phyloP scores from a whole-genome alignment of 2,888 invertebrate species.

The Gisinianus flammeolus region DNA sequence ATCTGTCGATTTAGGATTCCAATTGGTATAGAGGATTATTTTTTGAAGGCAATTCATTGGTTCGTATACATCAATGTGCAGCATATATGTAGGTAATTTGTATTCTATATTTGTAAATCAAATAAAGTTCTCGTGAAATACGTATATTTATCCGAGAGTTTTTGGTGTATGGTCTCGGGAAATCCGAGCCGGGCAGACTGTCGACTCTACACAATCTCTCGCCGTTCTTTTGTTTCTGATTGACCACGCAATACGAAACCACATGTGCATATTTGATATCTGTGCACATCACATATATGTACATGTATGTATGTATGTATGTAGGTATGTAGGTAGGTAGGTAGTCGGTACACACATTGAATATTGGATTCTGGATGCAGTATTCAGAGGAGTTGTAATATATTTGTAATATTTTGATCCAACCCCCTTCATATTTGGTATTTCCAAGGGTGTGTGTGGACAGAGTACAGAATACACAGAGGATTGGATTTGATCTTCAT shows the following conservation, averaged over 20 bases:
- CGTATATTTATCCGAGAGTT: no score
- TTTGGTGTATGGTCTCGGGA: no score
- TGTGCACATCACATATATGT: not conserved
- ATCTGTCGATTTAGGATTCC: not conserved
- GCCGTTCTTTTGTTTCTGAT: not conserved
- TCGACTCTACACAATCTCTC: not conserved
- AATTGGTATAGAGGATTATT: not conserved
- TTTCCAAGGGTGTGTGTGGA: not conserved
- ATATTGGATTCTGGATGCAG: not conserved
- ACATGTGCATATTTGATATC: not conserved
- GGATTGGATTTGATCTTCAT: constrained; percentile 10
- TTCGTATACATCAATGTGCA: not conserved
- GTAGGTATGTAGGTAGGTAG: not conserved
- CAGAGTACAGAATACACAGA: not conserved
- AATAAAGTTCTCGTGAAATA: no score
- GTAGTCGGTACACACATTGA: not conserved
- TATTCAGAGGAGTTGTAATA: not conserved
- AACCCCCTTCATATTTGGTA: not conserved
- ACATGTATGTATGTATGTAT: not conserved
- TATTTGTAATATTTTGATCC: constrained; percentile 8
- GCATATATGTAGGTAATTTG: not conserved
- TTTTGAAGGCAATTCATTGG: constrained; percentile 3
- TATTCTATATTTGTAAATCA: constrained; percentile 4
- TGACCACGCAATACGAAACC: not conserved
- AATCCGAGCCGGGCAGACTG: constrained; percentile 18